These are phyloP conservation scores for Amphipoea lucens DNA, from an alignment of 2,888 invertebrate species.

Conservation along the genomic window DNA sequence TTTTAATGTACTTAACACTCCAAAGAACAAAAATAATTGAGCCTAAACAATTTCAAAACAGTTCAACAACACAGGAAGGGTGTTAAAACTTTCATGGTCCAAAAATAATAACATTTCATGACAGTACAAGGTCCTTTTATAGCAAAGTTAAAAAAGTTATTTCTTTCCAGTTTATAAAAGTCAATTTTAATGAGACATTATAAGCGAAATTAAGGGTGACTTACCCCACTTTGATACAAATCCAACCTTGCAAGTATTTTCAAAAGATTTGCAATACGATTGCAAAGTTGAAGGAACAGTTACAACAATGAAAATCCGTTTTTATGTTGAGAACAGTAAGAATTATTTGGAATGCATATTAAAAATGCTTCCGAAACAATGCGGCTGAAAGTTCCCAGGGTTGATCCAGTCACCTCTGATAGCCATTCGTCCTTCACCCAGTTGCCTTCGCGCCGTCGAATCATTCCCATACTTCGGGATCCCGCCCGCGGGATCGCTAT, in stretches of 20 bases:
- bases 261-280: conserved; percentile 61
- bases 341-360: conserved; percentile 34
- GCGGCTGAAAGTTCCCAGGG: conserved; percentile 62
- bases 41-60: conserved; percentile 28
- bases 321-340: conserved; percentile 4
- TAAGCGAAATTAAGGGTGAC: conserved; percentile 58
- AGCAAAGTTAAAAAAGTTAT: conserved; percentile 45
- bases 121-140: conserved; percentile 37
- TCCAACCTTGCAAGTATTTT: conserved; percentile 63
- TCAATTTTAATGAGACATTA: conserved; percentile 60
- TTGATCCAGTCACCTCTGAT: conserved; percentile 62
- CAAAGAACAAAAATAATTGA: conserved; percentile 5
- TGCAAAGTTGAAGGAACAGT: conserved; percentile 19
- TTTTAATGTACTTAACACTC: not conserved
- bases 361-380: conserved; percentile 58
- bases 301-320: conserved; percentile 14
- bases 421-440: conserved; percentile 66
- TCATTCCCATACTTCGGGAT: conserved; percentile 50
- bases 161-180: conserved; percentile 40
- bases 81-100: conserved; percentile 22
- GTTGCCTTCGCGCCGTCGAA: conserved; percentile 50
- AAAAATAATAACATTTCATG: conserved; percentile 51
- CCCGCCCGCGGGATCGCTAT: conserved; percentile 58
- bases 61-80: conserved; percentile 33
- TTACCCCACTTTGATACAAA: conserved; percentile 54